A percentile compares a stretch with the other conserved stretches of the same genome.
Evolutionary conservation across 2,888 invertebrate genomes (phyloP).

Genomic region (Sepioteuthis lessoniana): DNA sequence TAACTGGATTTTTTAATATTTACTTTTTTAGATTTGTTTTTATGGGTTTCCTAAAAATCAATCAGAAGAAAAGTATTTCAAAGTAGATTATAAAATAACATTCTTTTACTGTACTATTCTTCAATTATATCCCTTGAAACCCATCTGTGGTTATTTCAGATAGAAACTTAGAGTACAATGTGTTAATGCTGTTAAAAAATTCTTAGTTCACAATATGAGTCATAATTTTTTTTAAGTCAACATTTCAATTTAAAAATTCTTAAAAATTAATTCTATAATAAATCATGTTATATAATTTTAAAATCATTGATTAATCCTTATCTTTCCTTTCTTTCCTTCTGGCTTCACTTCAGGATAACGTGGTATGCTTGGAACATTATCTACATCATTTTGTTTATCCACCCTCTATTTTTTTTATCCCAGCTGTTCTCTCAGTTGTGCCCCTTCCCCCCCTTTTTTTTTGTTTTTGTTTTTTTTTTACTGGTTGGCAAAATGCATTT

Average conservation of each 20-base stretch:
- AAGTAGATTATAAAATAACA: no score
- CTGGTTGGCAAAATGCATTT: neutral
- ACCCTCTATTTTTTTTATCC: neutral
- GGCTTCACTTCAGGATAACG: constrained; percentile 47
- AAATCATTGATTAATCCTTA: constrained; percentile 35
- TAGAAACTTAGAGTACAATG: neutral
- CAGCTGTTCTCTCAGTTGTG: neutral
- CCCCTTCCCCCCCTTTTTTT: neutral
- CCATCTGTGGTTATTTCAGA: neutral
- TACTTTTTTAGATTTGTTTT: no score
- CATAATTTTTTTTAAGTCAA: neutral
- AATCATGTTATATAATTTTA: neutral
- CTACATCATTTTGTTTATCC: constrained; percentile 35
- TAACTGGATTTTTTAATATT: neutral
- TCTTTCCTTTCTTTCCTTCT: constrained; percentile 47
- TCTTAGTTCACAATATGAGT: neutral
- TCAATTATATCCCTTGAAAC: neutral
- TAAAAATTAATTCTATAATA: neutral
- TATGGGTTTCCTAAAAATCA: no score
- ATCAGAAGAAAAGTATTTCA: no score
- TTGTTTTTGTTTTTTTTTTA: neutral
- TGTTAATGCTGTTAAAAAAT: neutral
- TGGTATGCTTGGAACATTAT: constrained; percentile 48
- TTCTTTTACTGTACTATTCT: no score
- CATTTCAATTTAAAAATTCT: neutral